Conservation (phyloP, 2,797 vertebrate genomes). For the Onychomys leucogaster region DNA sequence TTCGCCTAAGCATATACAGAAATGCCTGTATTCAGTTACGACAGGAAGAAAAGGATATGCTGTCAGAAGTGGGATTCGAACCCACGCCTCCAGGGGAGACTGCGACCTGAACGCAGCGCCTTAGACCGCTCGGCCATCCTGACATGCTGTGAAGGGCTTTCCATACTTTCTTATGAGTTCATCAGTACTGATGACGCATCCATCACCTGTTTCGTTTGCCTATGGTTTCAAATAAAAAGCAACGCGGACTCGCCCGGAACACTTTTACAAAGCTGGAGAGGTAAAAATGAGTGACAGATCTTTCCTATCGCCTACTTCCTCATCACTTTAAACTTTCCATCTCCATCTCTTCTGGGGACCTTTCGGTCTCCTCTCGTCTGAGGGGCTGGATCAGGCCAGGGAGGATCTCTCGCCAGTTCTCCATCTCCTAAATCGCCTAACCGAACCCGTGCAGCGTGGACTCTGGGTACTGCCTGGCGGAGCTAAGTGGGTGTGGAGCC, state of each 20-base stretch:
- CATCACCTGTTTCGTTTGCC: fast-evolving
- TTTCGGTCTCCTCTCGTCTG: background rate
- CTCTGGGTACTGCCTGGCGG: background rate
- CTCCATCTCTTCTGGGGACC: background rate
- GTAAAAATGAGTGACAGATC: background rate
- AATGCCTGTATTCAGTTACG: fast-evolving
- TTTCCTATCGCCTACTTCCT: background rate
- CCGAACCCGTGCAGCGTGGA: background rate
- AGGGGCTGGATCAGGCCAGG: background rate
- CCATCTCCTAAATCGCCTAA: background rate
- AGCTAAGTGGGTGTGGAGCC: background rate
- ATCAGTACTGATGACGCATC: background rate
- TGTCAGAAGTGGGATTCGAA: conserved; percentile 61
- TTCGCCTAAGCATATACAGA: fast-evolving
- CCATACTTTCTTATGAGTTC: background rate
- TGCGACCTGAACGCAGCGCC: conserved; percentile 90
- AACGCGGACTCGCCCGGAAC: background rate
- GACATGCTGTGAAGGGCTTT: conserved; percentile 57
- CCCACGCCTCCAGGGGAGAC: conserved; percentile 86
- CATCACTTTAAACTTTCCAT: background rate
- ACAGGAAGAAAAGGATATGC: fast-evolving
- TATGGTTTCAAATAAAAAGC: background rate
- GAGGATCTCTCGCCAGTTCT: fast-evolving
- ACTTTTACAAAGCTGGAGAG: background rate
- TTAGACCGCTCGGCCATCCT: conserved; percentile 91